Base-by-base conservation (phyloP, 1,140 invertebrate species). In the Apis cerana region DNA sequence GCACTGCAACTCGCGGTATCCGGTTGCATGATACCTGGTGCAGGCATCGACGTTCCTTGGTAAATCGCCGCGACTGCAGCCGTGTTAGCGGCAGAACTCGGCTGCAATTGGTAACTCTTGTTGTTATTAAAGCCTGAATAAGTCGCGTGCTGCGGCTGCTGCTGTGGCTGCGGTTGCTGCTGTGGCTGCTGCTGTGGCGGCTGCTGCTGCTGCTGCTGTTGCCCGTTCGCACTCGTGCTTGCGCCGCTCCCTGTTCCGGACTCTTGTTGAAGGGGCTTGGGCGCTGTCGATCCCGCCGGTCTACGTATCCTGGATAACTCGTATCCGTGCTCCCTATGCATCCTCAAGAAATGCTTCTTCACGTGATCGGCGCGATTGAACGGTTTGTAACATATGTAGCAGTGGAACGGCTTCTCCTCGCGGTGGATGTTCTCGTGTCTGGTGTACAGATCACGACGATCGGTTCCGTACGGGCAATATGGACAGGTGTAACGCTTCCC, bases 361-460 rank as follows among this genome's bases (percentile, higher is more conserved):
- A 98, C 97, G 91, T 99, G 98, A 93, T 99, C 98, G n/a, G 98
- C 98, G 58, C 98, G 95, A 93, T 98, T 98, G 93, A 99, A 99
- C 90, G 98, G 97, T 91, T 98, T 98, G 89, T 97, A 96, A 91
- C 98, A 99, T 13, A 98, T 96, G 91, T 98, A 98, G 92, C 98
- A 99, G 88, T 98, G 97, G 89, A 98, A 99, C 2, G 98, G 98
- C 91, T 99, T 99, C 89, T 98, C 97, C 90, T 98, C 97, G 80
- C 97, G 96, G 90, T 99, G 98, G 82, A 99, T 99, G 90, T 99
- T 98, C 94, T 99, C 98, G 94, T 99, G 98, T 10, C 98, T 96
- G 4, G 98, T 99, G 92, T 98, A 99, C 69, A 99, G 95, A 94
- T 99, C 98, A 76, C 98, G 95, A 12, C 98, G 95, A 91, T 99